Percentiles rank a stretch among this genome's conserved stretches.
phyloP scores from a whole-genome alignment of 1,140 invertebrate genomes.

The Tenebrio molitor region DNA sequence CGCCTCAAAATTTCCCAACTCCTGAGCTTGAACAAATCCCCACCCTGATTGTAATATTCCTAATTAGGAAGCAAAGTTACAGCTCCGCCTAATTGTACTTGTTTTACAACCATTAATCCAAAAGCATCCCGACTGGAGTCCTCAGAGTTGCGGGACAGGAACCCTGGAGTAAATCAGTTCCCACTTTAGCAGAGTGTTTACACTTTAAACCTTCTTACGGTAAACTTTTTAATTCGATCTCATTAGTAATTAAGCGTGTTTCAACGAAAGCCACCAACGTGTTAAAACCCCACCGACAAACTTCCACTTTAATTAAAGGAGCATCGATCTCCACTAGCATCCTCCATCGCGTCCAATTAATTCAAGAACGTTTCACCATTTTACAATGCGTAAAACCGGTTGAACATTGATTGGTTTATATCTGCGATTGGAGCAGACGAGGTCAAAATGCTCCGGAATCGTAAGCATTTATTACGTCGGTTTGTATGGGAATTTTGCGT shows the following conservation, averaged over 20 bases:
- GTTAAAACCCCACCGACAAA: background rate
- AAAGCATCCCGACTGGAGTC: background rate
- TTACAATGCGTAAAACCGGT: background rate
- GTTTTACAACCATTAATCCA: conserved; percentile 10
- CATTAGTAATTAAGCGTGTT: conserved; percentile 23
- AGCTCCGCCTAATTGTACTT: too few relatives aligned
- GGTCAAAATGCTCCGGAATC: conserved; percentile 23
- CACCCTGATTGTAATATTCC: too few relatives aligned
- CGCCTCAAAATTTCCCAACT: too few relatives aligned
- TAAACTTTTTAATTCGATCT: conserved; percentile 16
- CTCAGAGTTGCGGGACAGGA: background rate
- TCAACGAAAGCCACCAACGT: background rate
- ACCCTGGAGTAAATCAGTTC: background rate
- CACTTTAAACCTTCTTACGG: conserved; percentile 3
- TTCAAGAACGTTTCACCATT: background rate
- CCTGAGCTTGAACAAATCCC: too few relatives aligned
- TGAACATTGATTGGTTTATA: conserved; percentile 11
- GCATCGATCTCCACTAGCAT: background rate
- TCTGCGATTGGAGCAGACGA: too few relatives aligned
- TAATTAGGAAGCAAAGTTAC: too few relatives aligned
- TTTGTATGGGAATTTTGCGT: conserved; percentile 35
- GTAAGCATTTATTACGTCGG: conserved; percentile 29
- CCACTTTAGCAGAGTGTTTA: background rate
- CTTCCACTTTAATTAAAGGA: background rate
- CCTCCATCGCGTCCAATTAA: background rate